phyloP scores from a whole-genome alignment of 2,797 vertebrate genomes.

The Sylvilagus floridanus region DNA sequence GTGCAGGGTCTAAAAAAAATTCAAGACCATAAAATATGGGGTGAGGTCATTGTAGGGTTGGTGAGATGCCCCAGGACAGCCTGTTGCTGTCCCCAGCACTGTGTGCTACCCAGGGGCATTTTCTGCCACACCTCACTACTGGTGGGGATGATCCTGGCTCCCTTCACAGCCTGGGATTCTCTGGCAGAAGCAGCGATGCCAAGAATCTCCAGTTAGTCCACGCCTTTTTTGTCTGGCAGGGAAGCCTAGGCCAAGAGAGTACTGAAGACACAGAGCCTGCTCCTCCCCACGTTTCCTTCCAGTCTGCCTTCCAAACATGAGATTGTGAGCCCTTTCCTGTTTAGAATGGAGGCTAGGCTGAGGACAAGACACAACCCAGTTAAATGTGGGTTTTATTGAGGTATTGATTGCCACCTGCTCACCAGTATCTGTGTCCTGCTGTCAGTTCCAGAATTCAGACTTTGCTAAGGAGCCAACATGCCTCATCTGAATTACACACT shows the following conservation, averaged over 20 bases:
- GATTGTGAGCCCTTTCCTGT: neutral
- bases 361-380: neutral
- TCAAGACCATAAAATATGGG: neutral
- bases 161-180: neutral
- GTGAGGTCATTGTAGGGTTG: neutral
- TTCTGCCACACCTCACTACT: neutral
- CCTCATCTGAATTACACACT: neutral
- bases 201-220: neutral
- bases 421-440: slow-evolving; percentile 2
- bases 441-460: neutral
- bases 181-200: neutral
- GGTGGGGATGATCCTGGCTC: neutral
- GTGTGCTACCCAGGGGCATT: neutral
- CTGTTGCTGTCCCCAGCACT: neutral
- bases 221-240: neutral
- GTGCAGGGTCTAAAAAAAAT: neutral
- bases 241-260: neutral
- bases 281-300: neutral
- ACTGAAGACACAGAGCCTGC: neutral
- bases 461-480: slow-evolving; percentile 7
- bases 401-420: neutral
- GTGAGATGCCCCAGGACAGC: neutral
- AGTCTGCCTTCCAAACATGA: neutral
- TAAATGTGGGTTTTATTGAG: neutral
- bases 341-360: neutral